A percentile compares a stretch with the other conserved stretches of the same genome.
phyloP scores from a whole-genome alignment of 1,140 invertebrate species.

The Galendromus occidentalis region DNA sequence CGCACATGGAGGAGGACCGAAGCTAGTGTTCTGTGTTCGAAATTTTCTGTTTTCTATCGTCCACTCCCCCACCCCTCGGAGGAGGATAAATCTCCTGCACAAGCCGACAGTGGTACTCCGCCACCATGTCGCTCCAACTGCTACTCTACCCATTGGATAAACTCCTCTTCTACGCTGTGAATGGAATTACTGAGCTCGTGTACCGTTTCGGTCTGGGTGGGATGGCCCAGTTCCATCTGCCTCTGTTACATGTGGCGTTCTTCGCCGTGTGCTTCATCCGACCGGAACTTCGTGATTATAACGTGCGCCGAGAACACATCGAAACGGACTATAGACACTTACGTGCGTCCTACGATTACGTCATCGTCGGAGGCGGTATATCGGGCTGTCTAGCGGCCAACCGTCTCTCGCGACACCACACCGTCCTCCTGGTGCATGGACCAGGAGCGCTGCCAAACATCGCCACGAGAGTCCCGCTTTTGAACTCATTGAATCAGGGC shows the following conservation, averaged over 20 bases:
- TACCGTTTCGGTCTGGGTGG: background rate
- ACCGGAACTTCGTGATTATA: background rate
- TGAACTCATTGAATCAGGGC: background rate
- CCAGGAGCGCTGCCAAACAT: background rate
- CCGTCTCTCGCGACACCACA: conserved; percentile 28
- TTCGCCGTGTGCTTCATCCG: background rate
- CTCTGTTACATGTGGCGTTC: background rate
- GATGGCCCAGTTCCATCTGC: background rate
- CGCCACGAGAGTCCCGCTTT: background rate
- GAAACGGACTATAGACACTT: background rate
- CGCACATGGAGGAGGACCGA: too few relatives aligned
- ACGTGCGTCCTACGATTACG: conserved; percentile 15
- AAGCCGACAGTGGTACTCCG: too few relatives aligned
- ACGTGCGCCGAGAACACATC: conserved; percentile 10
- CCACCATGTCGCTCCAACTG: too few relatives aligned
- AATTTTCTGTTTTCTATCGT: too few relatives aligned
- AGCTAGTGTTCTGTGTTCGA: too few relatives aligned
- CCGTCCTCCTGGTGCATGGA: background rate
- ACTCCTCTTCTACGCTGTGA: background rate
- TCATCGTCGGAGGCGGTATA: conserved; percentile 30
- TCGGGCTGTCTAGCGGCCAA: conserved; percentile 33
- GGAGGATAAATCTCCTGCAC: too few relatives aligned
- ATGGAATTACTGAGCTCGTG: background rate
- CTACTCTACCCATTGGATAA: background rate
- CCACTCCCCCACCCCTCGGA: too few relatives aligned